These are phyloP conservation scores for Tapirus indicus DNA, from an alignment of 2,797 vertebrate genomes.

Conservation along the genomic window DNA sequence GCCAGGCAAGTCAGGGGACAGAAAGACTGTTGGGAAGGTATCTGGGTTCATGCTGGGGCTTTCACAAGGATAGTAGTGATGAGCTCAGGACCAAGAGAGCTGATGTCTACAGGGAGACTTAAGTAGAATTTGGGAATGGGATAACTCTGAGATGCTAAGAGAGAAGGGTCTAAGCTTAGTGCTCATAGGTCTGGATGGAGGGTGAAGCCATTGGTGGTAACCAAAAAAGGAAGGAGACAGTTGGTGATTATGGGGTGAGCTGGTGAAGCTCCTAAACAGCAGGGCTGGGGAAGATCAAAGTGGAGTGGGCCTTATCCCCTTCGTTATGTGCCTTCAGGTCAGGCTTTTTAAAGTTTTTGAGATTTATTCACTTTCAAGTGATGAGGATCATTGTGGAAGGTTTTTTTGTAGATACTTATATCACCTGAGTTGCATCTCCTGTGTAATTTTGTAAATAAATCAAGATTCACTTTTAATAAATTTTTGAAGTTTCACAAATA, in stretches of 20 bases:
- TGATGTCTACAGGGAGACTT: background rate
- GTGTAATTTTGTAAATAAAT: constrained; percentile 48
- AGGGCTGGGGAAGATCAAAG: background rate
- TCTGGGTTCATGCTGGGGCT: background rate
- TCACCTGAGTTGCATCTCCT: background rate
- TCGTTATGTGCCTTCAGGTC: no score
- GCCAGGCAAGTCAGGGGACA: background rate
- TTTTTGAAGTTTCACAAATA: constrained; percentile 25
- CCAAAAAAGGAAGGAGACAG: background rate
- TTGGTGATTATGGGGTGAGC: background rate
- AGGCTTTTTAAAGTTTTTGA: background rate
- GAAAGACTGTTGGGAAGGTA: background rate
- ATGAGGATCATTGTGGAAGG: background rate
- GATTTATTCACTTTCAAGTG: background rate
- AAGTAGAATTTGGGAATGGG: background rate
- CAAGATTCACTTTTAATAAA: constrained; percentile 15
- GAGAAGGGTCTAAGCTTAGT: background rate
- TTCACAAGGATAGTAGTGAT: background rate
- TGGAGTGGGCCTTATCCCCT: background rate
- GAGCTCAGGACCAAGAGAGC: background rate
- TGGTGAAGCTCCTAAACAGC: background rate
- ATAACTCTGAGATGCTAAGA: background rate
- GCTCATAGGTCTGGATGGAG: background rate
- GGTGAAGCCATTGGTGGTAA: background rate
- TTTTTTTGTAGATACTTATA: background rate